phyloP scores from a whole-genome alignment of 2,113 vertebrate genomes.

The Colinus virginianus region DNA sequence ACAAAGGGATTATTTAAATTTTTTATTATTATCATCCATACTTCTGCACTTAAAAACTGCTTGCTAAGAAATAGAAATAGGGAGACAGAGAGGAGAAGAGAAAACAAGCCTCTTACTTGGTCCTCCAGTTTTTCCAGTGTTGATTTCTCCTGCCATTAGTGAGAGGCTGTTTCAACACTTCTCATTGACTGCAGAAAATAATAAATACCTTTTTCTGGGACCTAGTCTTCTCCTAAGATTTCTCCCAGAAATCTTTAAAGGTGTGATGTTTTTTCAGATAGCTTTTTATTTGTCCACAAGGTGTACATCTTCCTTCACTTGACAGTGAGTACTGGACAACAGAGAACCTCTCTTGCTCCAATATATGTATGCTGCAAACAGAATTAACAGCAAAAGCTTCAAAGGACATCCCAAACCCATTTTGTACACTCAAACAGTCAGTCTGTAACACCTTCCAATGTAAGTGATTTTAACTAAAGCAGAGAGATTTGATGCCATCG shows the following conservation, averaged over 20 bases:
- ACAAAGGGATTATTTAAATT: not conserved
- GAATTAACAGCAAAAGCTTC: not conserved
- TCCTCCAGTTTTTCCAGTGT: not conserved
- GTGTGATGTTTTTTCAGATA: not conserved
- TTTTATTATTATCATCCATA: not conserved
- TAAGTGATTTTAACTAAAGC: not conserved
- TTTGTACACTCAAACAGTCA: not conserved
- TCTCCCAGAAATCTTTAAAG: not conserved
- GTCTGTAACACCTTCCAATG: not conserved
- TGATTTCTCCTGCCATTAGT: not conserved
- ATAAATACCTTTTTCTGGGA: not conserved
- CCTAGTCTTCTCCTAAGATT: too few species aligned
- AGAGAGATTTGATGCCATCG: not conserved
- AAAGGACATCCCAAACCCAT: not conserved
- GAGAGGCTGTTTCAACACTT: not conserved
- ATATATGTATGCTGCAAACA: not conserved
- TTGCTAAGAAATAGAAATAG: not conserved
- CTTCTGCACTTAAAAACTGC: not conserved
- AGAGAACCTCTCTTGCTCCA: not conserved
- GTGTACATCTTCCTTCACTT: not conserved
- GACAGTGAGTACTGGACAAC: not conserved
- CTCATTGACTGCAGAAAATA: not conserved
- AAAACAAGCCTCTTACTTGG: not conserved
- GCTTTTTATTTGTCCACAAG: not conserved
- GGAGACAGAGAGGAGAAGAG: too few species aligned